Conservation (phyloP, 1,140 invertebrate genomes). For the Leptonema lineaticorne region DNA sequence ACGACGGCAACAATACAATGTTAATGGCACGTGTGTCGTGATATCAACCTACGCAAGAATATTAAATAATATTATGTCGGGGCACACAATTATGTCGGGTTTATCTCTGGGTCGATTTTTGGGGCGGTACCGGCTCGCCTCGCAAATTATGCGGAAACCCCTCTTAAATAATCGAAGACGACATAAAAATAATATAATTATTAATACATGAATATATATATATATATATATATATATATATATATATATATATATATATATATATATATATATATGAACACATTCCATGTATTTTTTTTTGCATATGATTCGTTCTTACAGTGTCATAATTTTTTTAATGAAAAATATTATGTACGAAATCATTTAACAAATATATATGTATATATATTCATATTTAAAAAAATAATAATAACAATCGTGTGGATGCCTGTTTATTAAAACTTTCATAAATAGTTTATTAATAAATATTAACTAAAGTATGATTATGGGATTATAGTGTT, state of each 20-base stretch:
- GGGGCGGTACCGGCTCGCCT: background rate
- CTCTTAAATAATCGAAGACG: background rate
- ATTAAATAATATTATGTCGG: background rate
- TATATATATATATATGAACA: background rate
- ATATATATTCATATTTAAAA: background rate
- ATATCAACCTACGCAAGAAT: slow-evolving; percentile 14
- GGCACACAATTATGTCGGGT: background rate
- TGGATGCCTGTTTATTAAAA: background rate
- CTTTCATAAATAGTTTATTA: background rate
- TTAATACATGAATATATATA: background rate
- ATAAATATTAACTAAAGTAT: background rate
- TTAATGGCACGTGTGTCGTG: slow-evolving; percentile 12
- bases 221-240: background rate
- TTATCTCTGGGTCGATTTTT: background rate
- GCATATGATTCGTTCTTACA: no score
- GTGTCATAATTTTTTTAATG: no score
- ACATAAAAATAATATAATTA: background rate
- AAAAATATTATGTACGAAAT: no score
- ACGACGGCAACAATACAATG: background rate
- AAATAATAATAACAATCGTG: background rate
- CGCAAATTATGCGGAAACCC: slow-evolving; percentile 9
- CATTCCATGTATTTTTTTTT: background rate
- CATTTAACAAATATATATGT: background rate
- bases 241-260: background rate
- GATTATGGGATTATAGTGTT: slow-evolving; percentile 1